Evolutionary conservation across 2,113 vertebrate genomes (phyloP).

Genomic region (Falco punctatus): DNA sequence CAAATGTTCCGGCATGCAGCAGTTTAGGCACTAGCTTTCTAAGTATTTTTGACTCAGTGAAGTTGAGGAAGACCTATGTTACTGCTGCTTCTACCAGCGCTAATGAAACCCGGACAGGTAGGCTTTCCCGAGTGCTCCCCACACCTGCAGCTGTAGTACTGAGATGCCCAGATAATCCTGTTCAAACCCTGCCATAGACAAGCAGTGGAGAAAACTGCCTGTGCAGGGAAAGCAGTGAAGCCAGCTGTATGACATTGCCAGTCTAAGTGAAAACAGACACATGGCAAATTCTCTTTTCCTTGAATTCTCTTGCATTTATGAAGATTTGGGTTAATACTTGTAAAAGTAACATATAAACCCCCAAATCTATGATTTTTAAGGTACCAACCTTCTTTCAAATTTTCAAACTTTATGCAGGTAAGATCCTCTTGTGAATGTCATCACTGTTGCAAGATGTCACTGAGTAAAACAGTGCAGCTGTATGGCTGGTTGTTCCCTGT

Average conservation of each 20-base stretch:
- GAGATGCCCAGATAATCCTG: background rate
- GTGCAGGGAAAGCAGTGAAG: background rate
- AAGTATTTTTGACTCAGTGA: background rate
- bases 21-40: background rate
- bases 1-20: background rate
- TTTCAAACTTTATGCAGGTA: background rate
- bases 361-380: background rate
- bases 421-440: background rate
- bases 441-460: background rate
- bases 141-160: background rate
- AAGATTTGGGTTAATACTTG: background rate
- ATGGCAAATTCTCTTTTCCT: background rate
- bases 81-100: background rate
- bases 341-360: background rate
- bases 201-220: background rate
- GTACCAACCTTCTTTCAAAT: background rate
- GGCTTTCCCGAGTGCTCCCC: background rate
- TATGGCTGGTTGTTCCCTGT: constrained; percentile 11
- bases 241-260: background rate
- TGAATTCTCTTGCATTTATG: background rate
- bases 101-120: background rate
- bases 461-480: constrained; percentile 55
- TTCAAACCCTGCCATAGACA: background rate
- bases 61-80: background rate
- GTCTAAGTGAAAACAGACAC: background rate